A percentile compares a stretch with the other conserved stretches of the same genome.
These are phyloP conservation scores for Tribolium castaneum DNA, from an alignment of 1,140 invertebrate species.

Conservation along the genomic window DNA sequence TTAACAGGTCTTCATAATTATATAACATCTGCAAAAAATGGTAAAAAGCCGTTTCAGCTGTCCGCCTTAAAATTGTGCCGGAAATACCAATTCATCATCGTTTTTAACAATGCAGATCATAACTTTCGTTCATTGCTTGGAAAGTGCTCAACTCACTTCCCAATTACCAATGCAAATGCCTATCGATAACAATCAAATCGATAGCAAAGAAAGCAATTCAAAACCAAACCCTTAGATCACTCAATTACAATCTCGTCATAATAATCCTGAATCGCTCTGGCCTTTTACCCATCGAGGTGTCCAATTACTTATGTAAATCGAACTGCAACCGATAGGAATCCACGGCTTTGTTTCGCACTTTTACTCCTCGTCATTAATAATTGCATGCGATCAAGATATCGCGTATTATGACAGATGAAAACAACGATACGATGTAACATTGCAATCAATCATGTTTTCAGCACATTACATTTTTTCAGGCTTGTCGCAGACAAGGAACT, in stretches of 20 bases:
- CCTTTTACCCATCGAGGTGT: background rate
- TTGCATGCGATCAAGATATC: background rate
- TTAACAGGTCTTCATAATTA: too few relatives aligned
- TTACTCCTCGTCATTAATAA: slow-evolving; percentile 21
- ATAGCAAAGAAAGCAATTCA: background rate
- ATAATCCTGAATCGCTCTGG: background rate
- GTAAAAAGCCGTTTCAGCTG: too few relatives aligned
- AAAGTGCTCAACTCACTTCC: background rate
- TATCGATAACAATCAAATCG: background rate
- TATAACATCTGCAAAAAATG: too few relatives aligned
- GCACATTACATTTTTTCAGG: background rate
- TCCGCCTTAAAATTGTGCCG: background rate
- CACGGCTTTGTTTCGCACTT: slow-evolving; percentile 10
- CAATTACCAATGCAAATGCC: background rate
- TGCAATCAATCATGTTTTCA: background rate
- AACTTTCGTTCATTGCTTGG: background rate
- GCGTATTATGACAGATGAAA: too few relatives aligned
- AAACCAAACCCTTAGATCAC: background rate
- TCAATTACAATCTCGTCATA: background rate
- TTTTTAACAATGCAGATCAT: background rate
- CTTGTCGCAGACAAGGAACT: background rate
- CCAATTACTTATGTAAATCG: slow-evolving; percentile 26
- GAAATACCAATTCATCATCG: background rate
- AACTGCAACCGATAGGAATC: slow-evolving; percentile 2
- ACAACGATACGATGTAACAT: background rate